Base-by-base conservation (phyloP, 2,113 vertebrate genomes). In the Boulengerochromis microlepis region DNA sequence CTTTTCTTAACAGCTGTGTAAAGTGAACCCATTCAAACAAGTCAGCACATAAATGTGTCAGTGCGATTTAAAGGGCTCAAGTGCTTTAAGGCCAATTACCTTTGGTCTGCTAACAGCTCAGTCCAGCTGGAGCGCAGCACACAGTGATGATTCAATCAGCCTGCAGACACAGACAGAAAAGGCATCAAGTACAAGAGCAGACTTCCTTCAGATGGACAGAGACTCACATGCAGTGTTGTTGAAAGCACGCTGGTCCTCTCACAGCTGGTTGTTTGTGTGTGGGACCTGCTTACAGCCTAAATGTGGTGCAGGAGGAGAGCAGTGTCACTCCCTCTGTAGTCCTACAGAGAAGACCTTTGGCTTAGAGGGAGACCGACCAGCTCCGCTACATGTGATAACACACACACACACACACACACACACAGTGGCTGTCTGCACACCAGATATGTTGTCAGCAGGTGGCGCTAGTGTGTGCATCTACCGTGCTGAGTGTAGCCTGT, bases 41-140 rank as follows among this genome's bases (percentile, higher is more conserved):
- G 24, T 26, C 7, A 22, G 47, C 78, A 12, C 38, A 82, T 10
- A 33, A 13, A 33, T 1, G 3, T 22, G n/a, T 40, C 42, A 7
- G 8, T 71, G 64, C 1, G 22, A 10, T 7, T 74, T 5, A 47
- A 38, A 57, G 12, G 3, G 33, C 64, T 42, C 6, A 40, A 6
- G 57, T 1, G 50, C 3, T 12, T 26, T 47, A 19, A 29, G n/a
- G 83, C 5, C 8, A 69, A 4, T 91, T 94, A 94, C 93, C 94
- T 95, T 93, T 92, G 91, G 90, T 87, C 54, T 87, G 86, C 78
- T 57, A 11, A 89, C 84, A 29, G 86, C 80, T 91, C 86, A 90
- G 88, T 83, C 54, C 89, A 82, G 89, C 82, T 90, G 74, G 69
- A 53, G 38, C 80, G 22, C 86, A 18, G 84, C 83, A 18, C 87